phyloP scores from a whole-genome alignment of 2,888 invertebrate species.

The Peribatodes rhomboidaria region DNA sequence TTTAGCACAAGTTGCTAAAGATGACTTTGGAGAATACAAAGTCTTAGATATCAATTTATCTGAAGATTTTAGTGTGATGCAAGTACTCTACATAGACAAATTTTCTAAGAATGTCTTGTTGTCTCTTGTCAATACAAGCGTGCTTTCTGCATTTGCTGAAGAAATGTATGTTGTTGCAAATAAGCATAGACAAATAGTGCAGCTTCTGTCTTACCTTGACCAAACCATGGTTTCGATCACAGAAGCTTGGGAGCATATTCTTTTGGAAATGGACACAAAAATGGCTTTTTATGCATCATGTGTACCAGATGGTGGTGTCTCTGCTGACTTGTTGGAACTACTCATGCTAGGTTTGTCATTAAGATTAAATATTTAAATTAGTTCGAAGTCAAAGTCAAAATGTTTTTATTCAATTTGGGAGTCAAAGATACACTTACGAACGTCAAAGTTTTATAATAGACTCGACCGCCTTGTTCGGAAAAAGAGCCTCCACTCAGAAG shows the following conservation, averaged over 20 bases:
- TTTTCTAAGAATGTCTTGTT: conserved; percentile 77
- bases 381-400: no score
- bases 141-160: conserved; percentile 88
- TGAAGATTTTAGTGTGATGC: conserved; percentile 90
- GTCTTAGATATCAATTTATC: conserved; percentile 89
- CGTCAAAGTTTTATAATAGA: no score
- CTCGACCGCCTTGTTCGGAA: no score
- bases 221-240: conserved; percentile 93
- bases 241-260: conserved; percentile 97
- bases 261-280: conserved; percentile 97
- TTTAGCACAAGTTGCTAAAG: conserved; percentile 84
- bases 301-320: conserved; percentile 92
- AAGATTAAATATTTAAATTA: no score
- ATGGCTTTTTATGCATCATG: conserved; percentile 94
- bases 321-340: conserved; percentile 96
- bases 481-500: no score
- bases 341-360: conserved; percentile 90
- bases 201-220: conserved; percentile 89
- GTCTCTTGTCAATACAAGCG: conserved; percentile 85
- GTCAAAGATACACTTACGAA: no score
- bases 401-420: no score
- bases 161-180: conserved; percentile 91
- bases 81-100: conserved; percentile 87
- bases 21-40: conserved; percentile 85
- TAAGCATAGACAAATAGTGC: conserved; percentile 91